phyloP scores from a whole-genome alignment of 2,888 invertebrate genomes.

The Luperina testacea region DNA sequence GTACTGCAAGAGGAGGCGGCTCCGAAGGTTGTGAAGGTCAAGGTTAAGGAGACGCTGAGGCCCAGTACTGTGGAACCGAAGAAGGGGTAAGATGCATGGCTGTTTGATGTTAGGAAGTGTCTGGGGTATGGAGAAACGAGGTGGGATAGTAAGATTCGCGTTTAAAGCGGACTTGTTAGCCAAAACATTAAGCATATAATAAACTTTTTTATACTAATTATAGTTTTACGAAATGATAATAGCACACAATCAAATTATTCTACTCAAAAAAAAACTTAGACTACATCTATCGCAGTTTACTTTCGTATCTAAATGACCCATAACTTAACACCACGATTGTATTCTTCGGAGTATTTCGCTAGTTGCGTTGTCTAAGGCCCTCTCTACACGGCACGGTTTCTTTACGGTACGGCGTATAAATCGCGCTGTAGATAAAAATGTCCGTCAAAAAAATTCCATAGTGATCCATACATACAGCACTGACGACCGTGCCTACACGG shows the following conservation, averaged over 20 bases:
- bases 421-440: no score
- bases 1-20: constrained; percentile 91
- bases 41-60: constrained; percentile 72
- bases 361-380: not conserved
- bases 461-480: no score
- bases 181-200: not conserved
- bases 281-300: not conserved
- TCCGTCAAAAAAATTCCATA: no score
- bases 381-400: no score
- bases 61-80: constrained; percentile 68
- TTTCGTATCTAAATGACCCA: not conserved
- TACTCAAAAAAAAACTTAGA: not conserved
- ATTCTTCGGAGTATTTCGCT: not conserved
- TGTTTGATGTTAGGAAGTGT: constrained; percentile 45
- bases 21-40: constrained; percentile 71
- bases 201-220: not conserved
- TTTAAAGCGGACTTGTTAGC: not conserved
- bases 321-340: not conserved
- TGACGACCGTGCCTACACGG: no score
- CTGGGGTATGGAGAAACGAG: not conserved
- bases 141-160: constrained; percentile 27
- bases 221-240: not conserved
- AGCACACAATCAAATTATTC: not conserved
- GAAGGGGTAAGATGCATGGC: constrained; percentile 77
- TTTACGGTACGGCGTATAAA: no score